Evolutionary conservation across 1,140 invertebrate genomes (phyloP), one percentile per base, ranked within the genome.

Genomic region (Ostrea denselamellosa): DNA sequence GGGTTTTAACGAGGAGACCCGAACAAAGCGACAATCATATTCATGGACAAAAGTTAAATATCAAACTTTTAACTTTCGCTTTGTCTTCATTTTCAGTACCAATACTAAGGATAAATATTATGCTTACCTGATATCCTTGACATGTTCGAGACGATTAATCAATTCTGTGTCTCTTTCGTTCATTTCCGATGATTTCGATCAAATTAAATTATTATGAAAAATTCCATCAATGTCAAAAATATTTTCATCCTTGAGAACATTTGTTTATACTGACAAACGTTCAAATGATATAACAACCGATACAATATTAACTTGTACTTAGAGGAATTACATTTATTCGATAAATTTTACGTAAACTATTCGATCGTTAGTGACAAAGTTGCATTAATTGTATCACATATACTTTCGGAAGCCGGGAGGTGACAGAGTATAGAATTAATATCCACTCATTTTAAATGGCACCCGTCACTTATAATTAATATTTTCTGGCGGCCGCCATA

Each of bases 141-240:
- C 52, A 53, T 83, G 82, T 34, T 71, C 68, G 12, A 71, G 68
- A 28, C 68, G 25, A 14, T 71, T 71, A 71, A 71, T 71, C 28
- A 71, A 71, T 28, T 71, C 68, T 71, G 68, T 71, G 10, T 71
- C 68, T 25, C 68, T 71, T 44, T 22, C 68, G 10, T 71, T 71
- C 68, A 71, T 71, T 44, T 44, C 34, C n/a, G n/a, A n/a, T n/a
- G 34, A 44, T 44, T 5, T 2, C 1, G 5, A 44, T 44, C 34
- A 44, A 44, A 44, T 44, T 44, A 44, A 44, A 44, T 44, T 71
- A 25, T 71, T 62, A 19, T 0, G 17, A 34, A 28, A 28, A 71
- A 71, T 71, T 34, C 28, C 14, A 71, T 71, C 68, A 28, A 34
- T 34, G 68, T 71, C 25, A 71, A 71, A 14, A 71, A 8, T 8